Evolutionary conservation across 2,888 invertebrate species (phyloP).

Genomic region (Siphlonurus alternatus): DNA sequence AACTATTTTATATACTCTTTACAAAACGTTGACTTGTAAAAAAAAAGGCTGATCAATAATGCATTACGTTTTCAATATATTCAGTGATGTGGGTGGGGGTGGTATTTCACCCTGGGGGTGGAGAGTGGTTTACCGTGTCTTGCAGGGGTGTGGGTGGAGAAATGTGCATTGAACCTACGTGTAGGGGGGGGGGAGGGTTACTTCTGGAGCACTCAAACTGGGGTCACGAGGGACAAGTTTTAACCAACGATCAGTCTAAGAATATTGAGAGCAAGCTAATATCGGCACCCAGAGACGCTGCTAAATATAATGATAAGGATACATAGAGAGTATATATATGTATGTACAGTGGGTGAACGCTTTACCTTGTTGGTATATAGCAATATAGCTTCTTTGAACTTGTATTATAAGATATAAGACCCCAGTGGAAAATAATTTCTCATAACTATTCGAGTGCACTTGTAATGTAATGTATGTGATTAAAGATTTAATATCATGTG

Average conservation of each 20-base stretch:
- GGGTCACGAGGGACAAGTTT: background rate
- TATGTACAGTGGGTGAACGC: too few relatives aligned
- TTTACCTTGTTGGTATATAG: too few relatives aligned
- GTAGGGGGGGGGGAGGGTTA: background rate
- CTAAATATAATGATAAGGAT: slow-evolving; percentile 1
- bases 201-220: background rate
- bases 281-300: background rate
- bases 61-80: background rate
- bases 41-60: background rate
- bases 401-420: too few relatives aligned
- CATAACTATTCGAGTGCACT: too few relatives aligned
- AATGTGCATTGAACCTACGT: background rate
- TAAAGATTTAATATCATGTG: too few relatives aligned
- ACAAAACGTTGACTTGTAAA: background rate
- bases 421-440: too few relatives aligned
- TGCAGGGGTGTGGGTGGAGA: background rate
- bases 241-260: background rate
- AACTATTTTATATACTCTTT: background rate
- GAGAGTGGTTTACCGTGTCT: background rate
- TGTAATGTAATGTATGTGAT: too few relatives aligned
- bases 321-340: background rate
- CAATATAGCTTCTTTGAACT: too few relatives aligned
- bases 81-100: background rate
- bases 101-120: background rate
- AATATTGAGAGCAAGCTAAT: background rate